These are phyloP conservation scores for Ophion slaviceki DNA, from an alignment of 2,888 invertebrate genomes.

Conservation along the genomic window DNA sequence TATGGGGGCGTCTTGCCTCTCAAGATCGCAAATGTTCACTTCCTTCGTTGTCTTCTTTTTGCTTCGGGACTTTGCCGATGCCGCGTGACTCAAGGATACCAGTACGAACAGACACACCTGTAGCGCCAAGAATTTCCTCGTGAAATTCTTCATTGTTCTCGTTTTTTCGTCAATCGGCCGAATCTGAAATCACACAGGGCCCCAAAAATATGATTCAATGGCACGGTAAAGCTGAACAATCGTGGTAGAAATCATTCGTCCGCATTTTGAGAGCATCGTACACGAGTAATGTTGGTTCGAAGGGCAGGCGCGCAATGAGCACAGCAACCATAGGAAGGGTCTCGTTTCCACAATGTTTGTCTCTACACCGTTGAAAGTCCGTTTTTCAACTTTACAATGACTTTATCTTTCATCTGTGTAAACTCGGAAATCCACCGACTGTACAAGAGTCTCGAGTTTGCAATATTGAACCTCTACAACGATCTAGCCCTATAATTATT, in stretches of 20 bases:
- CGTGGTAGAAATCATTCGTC: neutral
- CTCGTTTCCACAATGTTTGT: no score
- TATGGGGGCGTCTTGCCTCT: constrained; percentile 85
- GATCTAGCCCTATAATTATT: no score
- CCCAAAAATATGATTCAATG: neutral
- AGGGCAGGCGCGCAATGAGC: no score
- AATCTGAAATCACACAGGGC: constrained; percentile 59
- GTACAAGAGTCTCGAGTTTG: no score
- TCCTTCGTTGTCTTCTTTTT: constrained; percentile 75
- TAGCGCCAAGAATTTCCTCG: constrained; percentile 52
- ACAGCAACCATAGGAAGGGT: no score
- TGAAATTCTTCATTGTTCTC: constrained; percentile 61
- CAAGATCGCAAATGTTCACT: constrained; percentile 86
- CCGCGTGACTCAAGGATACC: constrained; percentile 58
- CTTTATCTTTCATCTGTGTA: no score
- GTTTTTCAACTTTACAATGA: no score
- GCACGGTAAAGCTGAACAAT: neutral
- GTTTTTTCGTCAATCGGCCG: neutral
- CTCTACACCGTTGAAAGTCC: no score
- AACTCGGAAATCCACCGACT: no score
- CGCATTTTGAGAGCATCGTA: neutral
- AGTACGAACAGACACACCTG: constrained; percentile 63
- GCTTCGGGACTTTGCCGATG: constrained; percentile 71
- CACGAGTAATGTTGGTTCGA: neutral
- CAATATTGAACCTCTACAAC: no score